Base-by-base conservation (phyloP, 2,888 invertebrate species). In the Papilio gigon region DNA sequence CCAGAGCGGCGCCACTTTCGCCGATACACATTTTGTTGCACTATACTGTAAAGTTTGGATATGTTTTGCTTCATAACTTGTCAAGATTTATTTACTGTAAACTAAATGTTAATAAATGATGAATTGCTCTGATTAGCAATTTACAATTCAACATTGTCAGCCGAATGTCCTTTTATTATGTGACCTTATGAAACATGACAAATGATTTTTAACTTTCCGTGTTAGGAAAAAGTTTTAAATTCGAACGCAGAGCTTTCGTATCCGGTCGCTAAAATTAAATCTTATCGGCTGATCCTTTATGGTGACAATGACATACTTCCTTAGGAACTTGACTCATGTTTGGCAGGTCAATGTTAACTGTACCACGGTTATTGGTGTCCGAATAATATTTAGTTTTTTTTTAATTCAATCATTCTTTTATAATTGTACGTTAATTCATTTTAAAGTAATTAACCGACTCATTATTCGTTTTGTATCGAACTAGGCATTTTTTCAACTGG, bases 341-440 rank as follows among this genome's bases (percentile, higher is more conserved):
- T 71, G 74, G 72, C 74, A 74, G n/a, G 59, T 74, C 75, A 78
- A 76, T 76, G 75, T 73, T 71, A 70, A 50, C 60, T 27, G 35
- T 22, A 65, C 69, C 61, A 68, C 58, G 56, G 40, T 59, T 64
- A 50, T 67, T 63, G 44, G 30, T 30, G 20, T 22, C 37, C 33
- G 12, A 33, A 47, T 37, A 37, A 35, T 37, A 27, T 53, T 37
- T 50, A 33, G 30, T 27, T 30, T 20, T 62, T 62, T 33, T 58
- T 47, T 4, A 9, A 2, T 50, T 4, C 12, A 50, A 50, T 12
- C 8, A 50, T 22, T 14, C 25, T 50, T 50, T 17, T 14, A 40
- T 22, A 22, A 11, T 40, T 40, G 5, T n/a, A 40, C 40, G 2
- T 40, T 5, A 0, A 4, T n/a, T 8, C 8, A 6, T 14, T 40